Percentiles rank a stretch among this genome's conserved stretches.
Evolutionary conservation across 2,113 vertebrate species (phyloP).

Genomic region (Pachycephala philippinensis): DNA sequence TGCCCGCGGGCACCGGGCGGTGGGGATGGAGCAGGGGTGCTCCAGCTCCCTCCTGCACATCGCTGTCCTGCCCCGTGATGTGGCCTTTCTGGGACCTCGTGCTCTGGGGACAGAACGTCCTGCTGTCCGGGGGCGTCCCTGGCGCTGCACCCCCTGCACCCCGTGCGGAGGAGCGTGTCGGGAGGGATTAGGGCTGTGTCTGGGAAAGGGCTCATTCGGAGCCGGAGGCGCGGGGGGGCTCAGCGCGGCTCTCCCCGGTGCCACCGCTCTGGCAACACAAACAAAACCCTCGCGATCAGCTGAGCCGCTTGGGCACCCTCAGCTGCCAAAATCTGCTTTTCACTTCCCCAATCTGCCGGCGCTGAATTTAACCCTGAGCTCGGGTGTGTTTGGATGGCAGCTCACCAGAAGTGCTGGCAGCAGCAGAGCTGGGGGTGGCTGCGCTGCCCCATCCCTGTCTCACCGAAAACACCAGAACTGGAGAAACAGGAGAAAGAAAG

Average conservation of each 20-base stretch:
- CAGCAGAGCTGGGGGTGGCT: no score
- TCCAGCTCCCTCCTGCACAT: background rate
- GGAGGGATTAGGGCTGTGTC: background rate
- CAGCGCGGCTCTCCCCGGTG: background rate
- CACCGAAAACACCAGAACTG: accelerated
- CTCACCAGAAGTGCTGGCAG: background rate
- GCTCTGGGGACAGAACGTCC: background rate
- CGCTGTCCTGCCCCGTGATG: accelerated
- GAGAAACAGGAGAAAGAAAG: background rate
- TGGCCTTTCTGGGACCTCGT: background rate
- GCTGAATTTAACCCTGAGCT: background rate
- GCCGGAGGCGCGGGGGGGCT: background rate
- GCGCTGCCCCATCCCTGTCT: background rate
- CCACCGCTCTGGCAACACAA: background rate
- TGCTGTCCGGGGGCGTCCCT: accelerated
- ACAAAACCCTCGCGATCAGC: background rate
- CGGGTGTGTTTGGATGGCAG: accelerated
- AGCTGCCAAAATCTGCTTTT: background rate
- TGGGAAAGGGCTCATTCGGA: background rate
- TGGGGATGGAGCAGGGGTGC: background rate
- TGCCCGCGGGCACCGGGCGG: accelerated
- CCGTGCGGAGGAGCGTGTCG: accelerated
- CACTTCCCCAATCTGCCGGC: background rate
- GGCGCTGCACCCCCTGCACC: accelerated
- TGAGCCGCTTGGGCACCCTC: background rate